phyloP scores from a whole-genome alignment of 1,140 invertebrate genomes.

The Drosophila neocordata region DNA sequence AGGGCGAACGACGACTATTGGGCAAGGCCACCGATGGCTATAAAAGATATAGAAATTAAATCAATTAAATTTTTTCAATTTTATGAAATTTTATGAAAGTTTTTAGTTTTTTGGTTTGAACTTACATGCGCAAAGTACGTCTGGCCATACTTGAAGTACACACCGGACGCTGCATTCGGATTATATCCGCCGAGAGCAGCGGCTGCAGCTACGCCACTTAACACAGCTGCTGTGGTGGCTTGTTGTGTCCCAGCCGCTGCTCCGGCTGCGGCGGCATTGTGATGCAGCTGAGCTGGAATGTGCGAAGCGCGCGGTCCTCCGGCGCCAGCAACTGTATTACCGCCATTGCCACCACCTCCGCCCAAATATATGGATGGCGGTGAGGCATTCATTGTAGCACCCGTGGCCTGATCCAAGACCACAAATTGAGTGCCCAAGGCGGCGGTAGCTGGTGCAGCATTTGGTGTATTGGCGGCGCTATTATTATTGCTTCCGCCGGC shows the following conservation, averaged over 20 bases:
- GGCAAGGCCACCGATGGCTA: constrained; percentile 81
- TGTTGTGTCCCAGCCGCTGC: constrained; percentile 57
- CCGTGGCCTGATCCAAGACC: constrained; percentile 60
- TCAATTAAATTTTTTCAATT: too few species aligned
- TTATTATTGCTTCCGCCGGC: constrained; percentile 49
- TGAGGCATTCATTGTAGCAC: constrained; percentile 56
- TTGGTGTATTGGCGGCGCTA: constrained; percentile 69
- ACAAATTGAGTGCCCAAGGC: constrained; percentile 53
- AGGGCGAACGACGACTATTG: constrained; percentile 81
- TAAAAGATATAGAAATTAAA: not conserved
- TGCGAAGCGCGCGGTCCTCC: constrained; percentile 61
- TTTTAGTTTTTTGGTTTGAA: not conserved
- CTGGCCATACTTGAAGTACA: constrained; percentile 82
- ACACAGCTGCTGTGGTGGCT: constrained; percentile 63
- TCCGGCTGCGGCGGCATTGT: constrained; percentile 67
- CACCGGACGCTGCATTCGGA: constrained; percentile 72
- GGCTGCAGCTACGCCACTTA: constrained; percentile 68
- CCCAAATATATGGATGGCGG: constrained; percentile 58
- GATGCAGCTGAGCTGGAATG: constrained; percentile 82
- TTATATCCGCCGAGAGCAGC: constrained; percentile 76
- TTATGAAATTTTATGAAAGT: not conserved
- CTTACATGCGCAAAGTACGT: constrained; percentile 82
- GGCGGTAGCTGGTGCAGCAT: constrained; percentile 40
- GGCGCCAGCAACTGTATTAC: constrained; percentile 33
- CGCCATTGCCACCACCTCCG: constrained; percentile 35